Evolutionary conservation across 2,888 invertebrate species (phyloP).

Genomic region (Lithophane semibrunnea): DNA sequence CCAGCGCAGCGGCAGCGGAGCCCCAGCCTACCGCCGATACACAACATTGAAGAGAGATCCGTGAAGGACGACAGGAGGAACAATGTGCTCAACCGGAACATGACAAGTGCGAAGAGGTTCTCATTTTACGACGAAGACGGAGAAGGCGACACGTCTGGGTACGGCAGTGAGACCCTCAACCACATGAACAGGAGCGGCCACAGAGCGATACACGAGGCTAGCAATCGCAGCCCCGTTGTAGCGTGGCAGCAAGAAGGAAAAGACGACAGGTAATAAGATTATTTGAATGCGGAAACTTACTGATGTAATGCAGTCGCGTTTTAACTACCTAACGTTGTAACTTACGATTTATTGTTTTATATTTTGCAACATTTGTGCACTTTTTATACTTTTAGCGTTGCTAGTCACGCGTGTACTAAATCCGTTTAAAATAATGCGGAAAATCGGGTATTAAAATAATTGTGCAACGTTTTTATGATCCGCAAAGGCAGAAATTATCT

Average conservation of each 20-base stretch:
- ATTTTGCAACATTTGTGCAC: constrained; percentile 39
- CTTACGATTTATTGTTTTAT: constrained; percentile 44
- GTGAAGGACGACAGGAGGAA: constrained; percentile 80
- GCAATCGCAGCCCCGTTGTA: constrained; percentile 78
- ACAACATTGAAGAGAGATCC: constrained; percentile 79
- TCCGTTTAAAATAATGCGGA: constrained; percentile 18
- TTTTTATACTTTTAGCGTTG: constrained; percentile 33
- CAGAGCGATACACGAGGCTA: constrained; percentile 72
- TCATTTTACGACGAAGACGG: constrained; percentile 89
- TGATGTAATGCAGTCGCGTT: constrained; percentile 33
- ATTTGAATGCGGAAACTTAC: constrained; percentile 39
- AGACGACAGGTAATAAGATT: constrained; percentile 78
- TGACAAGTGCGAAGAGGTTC: constrained; percentile 86
- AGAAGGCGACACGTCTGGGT: constrained; percentile 95
- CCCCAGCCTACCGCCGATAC: constrained; percentile 93
- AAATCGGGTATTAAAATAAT: not conserved
- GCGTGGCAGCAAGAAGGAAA: constrained; percentile 87
- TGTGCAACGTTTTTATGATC: constrained; percentile 7
- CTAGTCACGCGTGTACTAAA: constrained; percentile 50
- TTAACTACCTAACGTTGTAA: constrained; percentile 19
- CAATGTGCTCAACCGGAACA: constrained; percentile 81
- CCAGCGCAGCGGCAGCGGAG: constrained; percentile 89
- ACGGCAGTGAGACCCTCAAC: constrained; percentile 94
- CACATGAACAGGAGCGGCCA: constrained; percentile 84
- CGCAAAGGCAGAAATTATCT: not conserved